A percentile compares a stretch with the other conserved stretches of the same genome.
phyloP scores from a whole-genome alignment of 2,113 vertebrate species.

The Thunnus maccoyii region DNA sequence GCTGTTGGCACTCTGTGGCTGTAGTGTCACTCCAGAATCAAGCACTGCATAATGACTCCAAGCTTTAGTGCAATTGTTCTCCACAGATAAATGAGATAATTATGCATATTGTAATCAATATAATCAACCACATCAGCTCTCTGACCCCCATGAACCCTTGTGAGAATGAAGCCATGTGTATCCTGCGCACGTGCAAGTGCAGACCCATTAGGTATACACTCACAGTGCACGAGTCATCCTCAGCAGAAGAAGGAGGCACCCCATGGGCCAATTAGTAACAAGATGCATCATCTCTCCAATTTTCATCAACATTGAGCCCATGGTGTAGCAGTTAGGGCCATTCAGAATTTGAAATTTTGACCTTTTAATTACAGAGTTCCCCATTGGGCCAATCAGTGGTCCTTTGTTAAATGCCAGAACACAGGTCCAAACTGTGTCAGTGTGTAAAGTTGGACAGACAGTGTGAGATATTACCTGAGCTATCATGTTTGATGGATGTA shows the following conservation, averaged over 20 bases:
- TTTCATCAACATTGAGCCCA: conserved; percentile 67
- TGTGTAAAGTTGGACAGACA: conserved; percentile 15
- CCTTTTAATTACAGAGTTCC: conserved; percentile 70
- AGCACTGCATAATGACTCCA: conserved; percentile 18
- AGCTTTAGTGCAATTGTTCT: conserved; percentile 14
- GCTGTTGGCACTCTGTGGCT: background rate
- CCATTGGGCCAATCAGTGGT: conserved; percentile 68
- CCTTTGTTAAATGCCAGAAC: conserved; percentile 64
- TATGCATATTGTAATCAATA: conserved; percentile 61
- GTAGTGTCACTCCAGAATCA: conserved; percentile 3
- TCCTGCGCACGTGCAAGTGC: conserved; percentile 15
- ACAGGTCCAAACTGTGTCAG: conserved; percentile 17
- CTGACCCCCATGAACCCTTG: conserved; percentile 51
- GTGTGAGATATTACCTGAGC: conserved; percentile 33
- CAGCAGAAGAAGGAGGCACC: conserved; percentile 35
- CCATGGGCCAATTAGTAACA: conserved; percentile 54
- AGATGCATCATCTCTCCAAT: conserved; percentile 63
- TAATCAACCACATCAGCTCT: conserved; percentile 66
- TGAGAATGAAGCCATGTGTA: conserved; percentile 35
- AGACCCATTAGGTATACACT: conserved; percentile 5
- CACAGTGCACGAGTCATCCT: conserved; percentile 25
- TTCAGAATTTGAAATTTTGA: conserved; percentile 59
- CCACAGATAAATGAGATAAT: conserved; percentile 48
- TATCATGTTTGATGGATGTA: conserved; percentile 25
- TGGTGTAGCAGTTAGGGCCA: conserved; percentile 57